Evolutionary conservation across 1,140 invertebrate genomes (phyloP).

Genomic region (Heterodera carotae): DNA sequence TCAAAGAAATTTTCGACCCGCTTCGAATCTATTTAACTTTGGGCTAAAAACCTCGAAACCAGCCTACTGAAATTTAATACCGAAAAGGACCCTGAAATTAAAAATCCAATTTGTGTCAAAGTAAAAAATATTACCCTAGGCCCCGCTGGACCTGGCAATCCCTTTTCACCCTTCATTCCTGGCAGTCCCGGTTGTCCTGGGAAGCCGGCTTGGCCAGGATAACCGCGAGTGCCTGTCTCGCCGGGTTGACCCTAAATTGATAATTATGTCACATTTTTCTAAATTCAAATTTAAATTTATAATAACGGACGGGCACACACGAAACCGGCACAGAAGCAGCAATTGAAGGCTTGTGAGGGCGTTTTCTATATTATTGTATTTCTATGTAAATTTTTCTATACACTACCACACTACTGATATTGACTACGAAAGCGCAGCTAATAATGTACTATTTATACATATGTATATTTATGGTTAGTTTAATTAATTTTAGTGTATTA

Average conservation of each 20-base stretch:
- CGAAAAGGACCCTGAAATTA: too few species aligned
- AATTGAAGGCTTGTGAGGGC: background rate
- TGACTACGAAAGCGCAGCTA: background rate
- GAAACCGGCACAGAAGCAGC: background rate
- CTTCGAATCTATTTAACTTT: too few species aligned
- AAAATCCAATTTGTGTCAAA: too few species aligned
- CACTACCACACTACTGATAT: background rate
- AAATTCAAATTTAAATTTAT: background rate
- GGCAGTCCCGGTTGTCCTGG: constrained; percentile 63
- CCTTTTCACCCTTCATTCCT: constrained; percentile 66
- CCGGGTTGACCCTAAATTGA: constrained; percentile 60
- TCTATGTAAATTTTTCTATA: background rate
- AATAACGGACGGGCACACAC: background rate
- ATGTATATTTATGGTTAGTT: too few species aligned
- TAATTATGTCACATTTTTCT: background rate
- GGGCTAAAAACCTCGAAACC: too few species aligned
- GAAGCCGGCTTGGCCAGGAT: constrained; percentile 58
- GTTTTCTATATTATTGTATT: background rate
- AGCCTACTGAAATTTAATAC: too few species aligned
- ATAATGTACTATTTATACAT: too few species aligned
- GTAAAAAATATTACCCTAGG: constrained; percentile 56
- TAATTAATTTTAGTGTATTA: too few species aligned
- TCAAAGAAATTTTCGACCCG: too few species aligned
- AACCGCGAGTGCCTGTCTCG: constrained; percentile 59
- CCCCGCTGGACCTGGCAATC: constrained; percentile 62